phyloP scores from a whole-genome alignment of 2,888 invertebrate genomes.

The Heliconius sara region DNA sequence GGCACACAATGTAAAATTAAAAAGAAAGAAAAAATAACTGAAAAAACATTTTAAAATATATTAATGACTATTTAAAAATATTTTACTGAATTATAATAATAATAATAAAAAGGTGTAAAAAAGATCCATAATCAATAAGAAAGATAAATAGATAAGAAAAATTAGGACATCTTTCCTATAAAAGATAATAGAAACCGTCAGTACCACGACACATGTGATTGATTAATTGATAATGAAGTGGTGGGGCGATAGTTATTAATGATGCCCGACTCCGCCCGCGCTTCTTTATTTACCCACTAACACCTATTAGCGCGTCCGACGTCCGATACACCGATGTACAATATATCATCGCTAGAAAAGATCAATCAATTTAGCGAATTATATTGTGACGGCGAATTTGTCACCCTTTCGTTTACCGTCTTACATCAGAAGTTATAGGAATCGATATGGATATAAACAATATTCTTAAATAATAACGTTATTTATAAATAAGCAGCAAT shows the following conservation, averaged over 20 bases:
- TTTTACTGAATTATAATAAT: too few species aligned
- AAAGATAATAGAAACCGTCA: conserved; percentile 38
- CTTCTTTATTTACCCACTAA: conserved; percentile 78
- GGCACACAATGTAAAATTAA: background rate
- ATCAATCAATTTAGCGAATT: conserved; percentile 80
- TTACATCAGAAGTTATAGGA: conserved; percentile 23
- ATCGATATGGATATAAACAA: conserved; percentile 16
- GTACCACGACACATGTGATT: conserved; percentile 69
- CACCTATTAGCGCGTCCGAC: conserved; percentile 72
- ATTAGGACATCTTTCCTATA: conserved; percentile 29
- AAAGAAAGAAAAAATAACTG: background rate
- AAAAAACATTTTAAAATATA: too few species aligned
- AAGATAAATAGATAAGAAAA: conserved; percentile 13
- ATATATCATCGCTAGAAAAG: conserved; percentile 74
- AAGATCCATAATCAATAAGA: background rate
- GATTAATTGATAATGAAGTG: conserved; percentile 83
- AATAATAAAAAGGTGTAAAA: too few species aligned
- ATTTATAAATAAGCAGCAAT: background rate
- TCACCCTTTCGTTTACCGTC: conserved; percentile 59
- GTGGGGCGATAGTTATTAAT: conserved; percentile 81
- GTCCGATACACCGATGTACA: conserved; percentile 67
- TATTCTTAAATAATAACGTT: background rate
- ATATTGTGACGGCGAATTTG: conserved; percentile 62
- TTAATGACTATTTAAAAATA: too few species aligned
- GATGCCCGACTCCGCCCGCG: conserved; percentile 69